Evolutionary conservation across 1,140 invertebrate genomes (phyloP).

Genomic region (Drosophila sulfurigaster): DNA sequence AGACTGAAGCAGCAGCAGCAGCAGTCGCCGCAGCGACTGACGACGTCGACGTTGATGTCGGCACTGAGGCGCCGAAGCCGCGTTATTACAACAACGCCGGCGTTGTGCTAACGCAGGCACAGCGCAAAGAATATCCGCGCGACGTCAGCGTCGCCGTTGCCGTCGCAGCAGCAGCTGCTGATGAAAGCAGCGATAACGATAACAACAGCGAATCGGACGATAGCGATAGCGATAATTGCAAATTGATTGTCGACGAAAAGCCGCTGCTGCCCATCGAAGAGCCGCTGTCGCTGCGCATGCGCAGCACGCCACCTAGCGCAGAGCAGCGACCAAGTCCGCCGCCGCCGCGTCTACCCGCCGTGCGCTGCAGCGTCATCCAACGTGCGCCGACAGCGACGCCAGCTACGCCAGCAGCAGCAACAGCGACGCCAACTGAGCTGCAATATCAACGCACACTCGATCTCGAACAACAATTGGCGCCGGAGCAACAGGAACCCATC

Average conservation of each 20-base stretch:
- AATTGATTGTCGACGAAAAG: conserved; percentile 85
- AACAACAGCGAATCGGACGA: conserved; percentile 22
- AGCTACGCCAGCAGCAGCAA: conserved; percentile 82
- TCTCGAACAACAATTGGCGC: conserved; percentile 83
- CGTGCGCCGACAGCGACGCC: conserved; percentile 88
- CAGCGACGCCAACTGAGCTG: conserved; percentile 55
- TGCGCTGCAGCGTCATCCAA: conserved; percentile 92
- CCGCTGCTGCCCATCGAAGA: conserved; percentile 85
- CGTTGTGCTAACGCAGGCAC: conserved; percentile 90
- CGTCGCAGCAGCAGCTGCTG: not conserved
- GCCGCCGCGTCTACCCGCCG: conserved; percentile 84
- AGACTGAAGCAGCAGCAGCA: conserved; percentile 1
- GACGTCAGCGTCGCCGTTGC: not conserved
- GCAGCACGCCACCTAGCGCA: conserved; percentile 85
- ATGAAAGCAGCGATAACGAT: conserved; percentile 6
- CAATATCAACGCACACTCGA: conserved; percentile 84
- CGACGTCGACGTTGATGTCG: conserved; percentile 58
- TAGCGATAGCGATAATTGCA: conserved; percentile 65
- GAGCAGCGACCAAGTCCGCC: conserved; percentile 85
- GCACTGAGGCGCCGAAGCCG: conserved; percentile 82
- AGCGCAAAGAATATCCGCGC: conserved; percentile 90
- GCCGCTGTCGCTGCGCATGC: conserved; percentile 73
- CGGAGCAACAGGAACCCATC: conserved; percentile 93
- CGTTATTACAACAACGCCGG: conserved; percentile 88
- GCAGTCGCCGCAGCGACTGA: conserved; percentile 28